Percentiles rank a stretch among this genome's conserved stretches.
Evolutionary conservation across 1,140 invertebrate genomes (phyloP).

Genomic region (Neotoxoptera formosana): DNA sequence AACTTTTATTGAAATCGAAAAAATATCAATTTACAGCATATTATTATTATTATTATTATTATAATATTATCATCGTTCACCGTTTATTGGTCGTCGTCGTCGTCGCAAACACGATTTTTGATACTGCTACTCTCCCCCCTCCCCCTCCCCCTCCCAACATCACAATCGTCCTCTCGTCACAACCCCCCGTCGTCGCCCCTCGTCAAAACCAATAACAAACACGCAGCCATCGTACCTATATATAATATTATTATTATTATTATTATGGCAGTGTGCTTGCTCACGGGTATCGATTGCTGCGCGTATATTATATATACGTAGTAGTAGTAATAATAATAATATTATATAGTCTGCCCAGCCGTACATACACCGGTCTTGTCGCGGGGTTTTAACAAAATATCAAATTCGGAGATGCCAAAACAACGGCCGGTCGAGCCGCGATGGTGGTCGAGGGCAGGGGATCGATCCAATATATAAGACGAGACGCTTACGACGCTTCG

Average conservation of each 20-base stretch:
- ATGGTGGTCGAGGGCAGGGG: background rate
- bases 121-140: background rate
- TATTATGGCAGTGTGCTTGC: background rate
- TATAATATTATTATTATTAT: background rate
- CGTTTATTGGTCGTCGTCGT: background rate
- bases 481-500: background rate
- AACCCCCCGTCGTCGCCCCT: background rate
- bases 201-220: background rate
- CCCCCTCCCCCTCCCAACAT: background rate
- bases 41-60: constrained; percentile 11
- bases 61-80: background rate
- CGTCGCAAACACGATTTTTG: background rate
- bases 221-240: background rate
- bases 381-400: background rate
- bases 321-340: too few relatives aligned
- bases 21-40: background rate
- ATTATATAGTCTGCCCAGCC: background rate
- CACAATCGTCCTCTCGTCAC: background rate
- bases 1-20: background rate
- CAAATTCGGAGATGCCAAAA: background rate
- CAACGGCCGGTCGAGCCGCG: too few relatives aligned
- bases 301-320: background rate
- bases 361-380: background rate
- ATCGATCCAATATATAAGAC: background rate
- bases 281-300: background rate